phyloP scores from a whole-genome alignment of 2,113 vertebrate species.

The Poicephalus meyeri region DNA sequence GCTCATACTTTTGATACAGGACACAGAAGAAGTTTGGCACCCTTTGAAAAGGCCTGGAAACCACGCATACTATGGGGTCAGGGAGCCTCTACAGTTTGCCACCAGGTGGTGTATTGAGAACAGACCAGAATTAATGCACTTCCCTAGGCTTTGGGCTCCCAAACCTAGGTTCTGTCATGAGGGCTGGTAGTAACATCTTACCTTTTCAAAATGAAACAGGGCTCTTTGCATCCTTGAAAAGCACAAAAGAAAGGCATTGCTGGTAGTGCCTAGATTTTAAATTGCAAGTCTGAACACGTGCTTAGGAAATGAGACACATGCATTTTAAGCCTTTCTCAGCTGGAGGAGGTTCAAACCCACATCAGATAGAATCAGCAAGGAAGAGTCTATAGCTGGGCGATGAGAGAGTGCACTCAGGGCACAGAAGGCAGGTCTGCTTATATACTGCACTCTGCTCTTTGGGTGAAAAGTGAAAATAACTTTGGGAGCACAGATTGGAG shows the following conservation, averaged over 20 bases:
- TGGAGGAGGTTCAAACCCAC: not conserved
- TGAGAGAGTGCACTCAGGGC: not conserved
- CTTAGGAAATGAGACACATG: not conserved
- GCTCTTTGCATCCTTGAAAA: not conserved
- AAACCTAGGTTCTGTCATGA: not conserved
- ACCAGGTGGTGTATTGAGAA: not conserved
- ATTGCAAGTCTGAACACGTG: not conserved
- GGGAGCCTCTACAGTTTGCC: not conserved
- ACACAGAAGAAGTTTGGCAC: not conserved
- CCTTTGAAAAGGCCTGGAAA: not conserved
- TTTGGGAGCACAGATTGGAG: not conserved
- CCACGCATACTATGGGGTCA: not conserved
- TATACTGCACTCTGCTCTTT: not conserved
- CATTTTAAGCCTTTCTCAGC: not conserved
- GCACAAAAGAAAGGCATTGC: fast-evolving
- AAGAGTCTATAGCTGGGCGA: not conserved
- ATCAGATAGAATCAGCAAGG: conserved; percentile 4
- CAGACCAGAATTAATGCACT: not conserved
- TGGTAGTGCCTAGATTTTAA: not conserved
- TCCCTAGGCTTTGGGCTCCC: not conserved
- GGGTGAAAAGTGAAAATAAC: not conserved
- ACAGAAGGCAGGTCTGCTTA: not conserved
- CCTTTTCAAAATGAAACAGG: not conserved
- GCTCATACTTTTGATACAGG: not conserved
- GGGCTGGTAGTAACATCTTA: not conserved